Conservation (phyloP, 2,113 vertebrate species). For the Symphodus melops region DNA sequence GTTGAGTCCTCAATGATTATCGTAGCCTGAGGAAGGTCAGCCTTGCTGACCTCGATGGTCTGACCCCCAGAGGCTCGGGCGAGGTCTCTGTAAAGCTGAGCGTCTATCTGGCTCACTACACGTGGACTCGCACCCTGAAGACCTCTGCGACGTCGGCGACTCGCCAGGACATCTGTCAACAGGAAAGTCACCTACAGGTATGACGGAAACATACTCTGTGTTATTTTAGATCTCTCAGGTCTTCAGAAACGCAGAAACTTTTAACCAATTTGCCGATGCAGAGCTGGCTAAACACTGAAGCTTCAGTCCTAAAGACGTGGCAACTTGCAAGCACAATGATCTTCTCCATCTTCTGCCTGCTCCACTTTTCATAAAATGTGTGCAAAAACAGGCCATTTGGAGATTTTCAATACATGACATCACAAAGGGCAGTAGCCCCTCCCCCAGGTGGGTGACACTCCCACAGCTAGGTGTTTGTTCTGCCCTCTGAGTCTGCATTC, state of each 20-base stretch:
- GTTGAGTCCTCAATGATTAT: slow-evolving; percentile 69
- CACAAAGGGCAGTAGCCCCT: too few relatives aligned
- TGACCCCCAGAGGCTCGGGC: slow-evolving; percentile 77
- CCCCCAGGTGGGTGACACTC: too few relatives aligned
- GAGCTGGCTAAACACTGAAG: too few relatives aligned
- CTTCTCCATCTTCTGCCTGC: too few relatives aligned
- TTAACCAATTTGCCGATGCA: too few relatives aligned
- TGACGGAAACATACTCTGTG: neutral
- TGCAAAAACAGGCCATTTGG: too few relatives aligned
- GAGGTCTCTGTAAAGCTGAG: slow-evolving; percentile 72
- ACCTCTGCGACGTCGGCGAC: slow-evolving; percentile 27
- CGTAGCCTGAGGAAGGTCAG: slow-evolving; percentile 58
- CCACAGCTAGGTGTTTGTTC: too few relatives aligned
- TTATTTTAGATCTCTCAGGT: neutral
- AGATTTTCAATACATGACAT: too few relatives aligned
- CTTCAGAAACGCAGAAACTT: neutral
- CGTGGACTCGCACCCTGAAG: neutral
- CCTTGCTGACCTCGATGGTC: slow-evolving; percentile 71
- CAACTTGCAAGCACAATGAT: too few relatives aligned
- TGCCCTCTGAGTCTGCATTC: too few relatives aligned
- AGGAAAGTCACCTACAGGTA: slow-evolving; percentile 76
- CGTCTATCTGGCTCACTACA: slow-evolving; percentile 2
- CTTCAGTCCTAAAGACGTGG: too few relatives aligned
- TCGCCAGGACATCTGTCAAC: slow-evolving; percentile 54
- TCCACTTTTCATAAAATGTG: too few relatives aligned